phyloP scores from a whole-genome alignment of 2,113 vertebrate species.

The Camelus bactrianus region DNA sequence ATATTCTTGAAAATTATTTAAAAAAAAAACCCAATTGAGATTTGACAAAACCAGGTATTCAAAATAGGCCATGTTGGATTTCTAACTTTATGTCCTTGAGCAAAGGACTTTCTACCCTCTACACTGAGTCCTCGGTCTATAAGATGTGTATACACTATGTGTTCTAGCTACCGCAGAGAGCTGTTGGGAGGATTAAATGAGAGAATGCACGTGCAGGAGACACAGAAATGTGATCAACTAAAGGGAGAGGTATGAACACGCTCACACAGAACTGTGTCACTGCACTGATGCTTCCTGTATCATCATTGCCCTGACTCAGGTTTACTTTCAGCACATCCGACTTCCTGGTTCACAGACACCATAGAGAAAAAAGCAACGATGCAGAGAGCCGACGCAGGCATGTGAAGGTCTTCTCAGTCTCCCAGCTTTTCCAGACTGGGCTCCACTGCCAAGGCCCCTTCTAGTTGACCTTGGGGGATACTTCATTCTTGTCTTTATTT shows the following conservation, averaged over 20 bases:
- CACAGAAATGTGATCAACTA: rapidly evolving
- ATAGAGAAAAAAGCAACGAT: background rate
- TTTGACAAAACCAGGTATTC: background rate
- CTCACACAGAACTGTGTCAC: background rate
- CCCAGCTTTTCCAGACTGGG: background rate
- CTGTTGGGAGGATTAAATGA: background rate
- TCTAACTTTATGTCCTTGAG: background rate
- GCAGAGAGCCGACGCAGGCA: background rate
- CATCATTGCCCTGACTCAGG: background rate
- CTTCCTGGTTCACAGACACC: background rate
- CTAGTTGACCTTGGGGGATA: background rate
- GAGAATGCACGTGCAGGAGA: background rate
- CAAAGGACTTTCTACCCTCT: background rate
- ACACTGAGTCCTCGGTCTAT: background rate
- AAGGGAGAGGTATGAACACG: rapidly evolving
- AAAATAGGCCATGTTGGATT: background rate
- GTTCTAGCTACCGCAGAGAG: background rate
- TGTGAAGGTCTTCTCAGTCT: background rate
- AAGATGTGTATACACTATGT: background rate
- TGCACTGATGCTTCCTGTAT: rapidly evolving
- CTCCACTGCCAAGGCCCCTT: background rate
- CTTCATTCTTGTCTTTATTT: background rate
- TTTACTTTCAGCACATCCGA: background rate
- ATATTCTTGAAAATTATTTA: background rate
- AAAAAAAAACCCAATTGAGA: background rate